phyloP scores from a whole-genome alignment of 2,797 vertebrate species.

The Mormyrus hasselquistii region DNA sequence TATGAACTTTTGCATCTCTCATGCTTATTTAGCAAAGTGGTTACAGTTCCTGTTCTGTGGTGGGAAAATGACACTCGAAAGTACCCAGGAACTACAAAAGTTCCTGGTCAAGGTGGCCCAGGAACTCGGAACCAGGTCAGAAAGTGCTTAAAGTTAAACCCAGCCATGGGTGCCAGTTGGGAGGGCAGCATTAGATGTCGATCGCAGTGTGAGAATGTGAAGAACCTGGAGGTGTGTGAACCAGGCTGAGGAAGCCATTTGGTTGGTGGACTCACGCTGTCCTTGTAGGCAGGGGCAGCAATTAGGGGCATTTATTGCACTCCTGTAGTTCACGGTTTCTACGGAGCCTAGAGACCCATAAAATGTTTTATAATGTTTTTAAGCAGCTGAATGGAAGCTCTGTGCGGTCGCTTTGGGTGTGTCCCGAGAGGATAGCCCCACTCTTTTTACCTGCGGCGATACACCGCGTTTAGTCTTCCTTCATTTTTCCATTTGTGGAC shows the following conservation, averaged over 20 bases:
- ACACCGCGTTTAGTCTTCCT: background rate
- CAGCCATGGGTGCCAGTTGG: background rate
- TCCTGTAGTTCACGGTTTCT: background rate
- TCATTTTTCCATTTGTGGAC: background rate
- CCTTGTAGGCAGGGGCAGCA: background rate
- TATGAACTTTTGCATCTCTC: background rate
- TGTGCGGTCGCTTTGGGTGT: background rate
- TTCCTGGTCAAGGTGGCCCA: background rate
- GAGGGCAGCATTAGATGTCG: background rate
- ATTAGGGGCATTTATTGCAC: background rate
- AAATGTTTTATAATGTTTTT: conserved; percentile 3
- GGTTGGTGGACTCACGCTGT: background rate
- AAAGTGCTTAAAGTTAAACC: background rate
- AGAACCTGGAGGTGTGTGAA: background rate
- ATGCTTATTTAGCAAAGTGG: background rate
- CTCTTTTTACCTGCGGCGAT: background rate
- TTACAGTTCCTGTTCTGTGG: background rate
- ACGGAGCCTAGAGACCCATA: background rate
- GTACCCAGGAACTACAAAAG: background rate
- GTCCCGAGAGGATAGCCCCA: background rate
- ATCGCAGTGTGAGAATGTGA: background rate
- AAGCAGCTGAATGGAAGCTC: background rate
- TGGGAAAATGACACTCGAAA: background rate
- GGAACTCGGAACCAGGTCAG: background rate
- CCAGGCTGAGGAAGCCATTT: background rate